Conservation (phyloP, 2,888 invertebrate species). For the Onchidella celtica region DNA sequence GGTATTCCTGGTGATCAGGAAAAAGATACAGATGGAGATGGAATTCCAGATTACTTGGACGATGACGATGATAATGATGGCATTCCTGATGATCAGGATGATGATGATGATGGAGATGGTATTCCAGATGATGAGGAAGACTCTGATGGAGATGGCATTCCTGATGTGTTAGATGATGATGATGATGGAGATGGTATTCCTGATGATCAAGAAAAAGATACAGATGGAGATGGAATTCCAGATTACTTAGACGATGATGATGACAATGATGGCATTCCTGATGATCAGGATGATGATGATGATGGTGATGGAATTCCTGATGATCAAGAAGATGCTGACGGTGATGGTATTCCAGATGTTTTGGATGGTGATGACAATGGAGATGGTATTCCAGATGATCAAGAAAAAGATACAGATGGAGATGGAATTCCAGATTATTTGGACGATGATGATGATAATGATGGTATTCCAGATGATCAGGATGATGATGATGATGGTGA, state of each 20-base stretch:
- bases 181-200: constrained; percentile 62
- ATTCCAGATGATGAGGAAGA: constrained; percentile 65
- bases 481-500: constrained; percentile 69
- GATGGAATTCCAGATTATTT: constrained; percentile 69
- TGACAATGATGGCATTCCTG: constrained; percentile 76
- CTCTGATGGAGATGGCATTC: constrained; percentile 67
- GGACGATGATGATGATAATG: constrained; percentile 70
- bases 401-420: constrained; percentile 67
- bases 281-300: constrained; percentile 67
- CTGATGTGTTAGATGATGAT: constrained; percentile 57
- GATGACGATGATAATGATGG: constrained; percentile 74
- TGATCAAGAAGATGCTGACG: constrained; percentile 67
- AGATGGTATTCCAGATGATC: constrained; percentile 70
- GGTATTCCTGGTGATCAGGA: constrained; percentile 61
- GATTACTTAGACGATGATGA: constrained; percentile 66
- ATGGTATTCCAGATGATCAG: constrained; percentile 65
- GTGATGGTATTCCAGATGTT: constrained; percentile 59
- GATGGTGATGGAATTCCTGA: constrained; percentile 65
- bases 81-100: constrained; percentile 69
- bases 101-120: constrained; percentile 61
- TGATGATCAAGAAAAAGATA: constrained; percentile 69
- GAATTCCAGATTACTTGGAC: constrained; percentile 61
- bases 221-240: constrained; percentile 65
- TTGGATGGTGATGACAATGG: constrained; percentile 59
- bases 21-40: constrained; percentile 63